These are phyloP conservation scores for Percopsis transmontana DNA, from an alignment of 2,113 vertebrate genomes.

Conservation along the genomic window DNA sequence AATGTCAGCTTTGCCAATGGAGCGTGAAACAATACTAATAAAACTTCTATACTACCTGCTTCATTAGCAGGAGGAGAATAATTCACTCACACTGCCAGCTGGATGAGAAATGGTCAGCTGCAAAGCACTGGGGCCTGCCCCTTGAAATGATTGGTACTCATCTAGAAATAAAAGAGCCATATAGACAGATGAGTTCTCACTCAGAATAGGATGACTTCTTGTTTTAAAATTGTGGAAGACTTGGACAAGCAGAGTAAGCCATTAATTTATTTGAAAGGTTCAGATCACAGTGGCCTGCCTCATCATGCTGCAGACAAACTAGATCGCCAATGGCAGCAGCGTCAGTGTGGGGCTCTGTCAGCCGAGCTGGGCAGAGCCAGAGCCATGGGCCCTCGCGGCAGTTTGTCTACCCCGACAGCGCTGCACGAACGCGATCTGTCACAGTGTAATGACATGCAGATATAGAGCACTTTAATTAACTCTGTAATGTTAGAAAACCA, in stretches of 20 bases:
- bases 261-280: conserved; percentile 23
- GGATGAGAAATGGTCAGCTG: conserved; percentile 41
- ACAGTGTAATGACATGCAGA: conserved; percentile 9
- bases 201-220: conserved; percentile 22
- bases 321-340: conserved; percentile 6
- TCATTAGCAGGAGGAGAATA: conserved; percentile 52
- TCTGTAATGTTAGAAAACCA: not conserved
- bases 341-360: conserved; percentile 12
- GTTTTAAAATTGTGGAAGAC: conserved; percentile 25
- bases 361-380: conserved; percentile 6
- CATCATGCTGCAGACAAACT: conserved; percentile 21
- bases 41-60: conserved; percentile 51
- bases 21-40: conserved; percentile 58
- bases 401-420: conserved; percentile 17
- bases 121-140: conserved; percentile 26
- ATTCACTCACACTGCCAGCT: conserved; percentile 41
- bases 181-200: conserved; percentile 34
- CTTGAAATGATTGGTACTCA: conserved; percentile 48
- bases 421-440: conserved; percentile 3
- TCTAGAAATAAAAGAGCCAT: conserved; percentile 55
- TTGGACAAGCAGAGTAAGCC: conserved; percentile 11
- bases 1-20: conserved; percentile 29
- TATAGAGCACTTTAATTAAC: conserved; percentile 1
- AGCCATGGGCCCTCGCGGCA: conserved; percentile 18
- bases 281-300: conserved; percentile 21